Conservation (phyloP, 2,113 vertebrate genomes). For the Mohoua ochrocephala region DNA sequence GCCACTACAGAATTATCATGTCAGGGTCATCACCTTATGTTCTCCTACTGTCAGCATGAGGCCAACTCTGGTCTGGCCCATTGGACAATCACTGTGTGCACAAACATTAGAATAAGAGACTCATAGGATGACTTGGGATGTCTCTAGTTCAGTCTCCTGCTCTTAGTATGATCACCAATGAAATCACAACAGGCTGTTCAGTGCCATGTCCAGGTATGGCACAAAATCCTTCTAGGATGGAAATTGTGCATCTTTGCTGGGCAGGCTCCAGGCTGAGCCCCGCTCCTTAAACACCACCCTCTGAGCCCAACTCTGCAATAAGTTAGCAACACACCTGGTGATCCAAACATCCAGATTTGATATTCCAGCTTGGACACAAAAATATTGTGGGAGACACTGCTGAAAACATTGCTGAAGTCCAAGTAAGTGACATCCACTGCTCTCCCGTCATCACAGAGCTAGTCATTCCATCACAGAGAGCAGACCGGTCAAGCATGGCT, state of each 20-base stretch:
- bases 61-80: neutral
- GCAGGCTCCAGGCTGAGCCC: neutral
- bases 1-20: neutral
- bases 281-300: neutral
- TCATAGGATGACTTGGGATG: neutral
- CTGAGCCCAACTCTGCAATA: neutral
- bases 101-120: neutral
- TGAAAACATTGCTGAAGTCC: neutral
- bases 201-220: neutral
- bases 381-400: neutral
- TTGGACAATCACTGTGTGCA: neutral
- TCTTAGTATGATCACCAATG: rapidly evolving
- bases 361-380: neutral
- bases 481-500: neutral
- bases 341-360: neutral
- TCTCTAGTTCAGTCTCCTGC: neutral
- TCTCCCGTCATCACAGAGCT: neutral
- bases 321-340: neutral
- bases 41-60: neutral
- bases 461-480: neutral
- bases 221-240: neutral
- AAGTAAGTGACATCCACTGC: neutral
- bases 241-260: neutral
- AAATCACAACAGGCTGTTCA: neutral
- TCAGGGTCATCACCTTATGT: neutral